Evolutionary conservation across 2,113 vertebrate genomes (phyloP).

Genomic region (Limanda limanda): DNA sequence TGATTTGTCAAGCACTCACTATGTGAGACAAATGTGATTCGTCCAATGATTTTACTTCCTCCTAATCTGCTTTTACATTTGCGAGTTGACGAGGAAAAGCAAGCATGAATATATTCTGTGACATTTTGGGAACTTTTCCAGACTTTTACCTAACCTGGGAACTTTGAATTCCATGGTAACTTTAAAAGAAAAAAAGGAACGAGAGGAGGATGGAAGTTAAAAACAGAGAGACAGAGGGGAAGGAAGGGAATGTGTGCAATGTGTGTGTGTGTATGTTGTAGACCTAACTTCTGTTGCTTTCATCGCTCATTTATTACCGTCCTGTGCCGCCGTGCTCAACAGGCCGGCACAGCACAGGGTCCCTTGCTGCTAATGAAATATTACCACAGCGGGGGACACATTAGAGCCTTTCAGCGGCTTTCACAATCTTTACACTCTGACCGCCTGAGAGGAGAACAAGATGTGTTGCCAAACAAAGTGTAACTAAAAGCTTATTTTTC

Average conservation of each 20-base stretch:
- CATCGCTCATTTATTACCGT: constrained; percentile 52
- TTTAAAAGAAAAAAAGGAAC: not conserved
- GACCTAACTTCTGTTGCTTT: constrained; percentile 44
- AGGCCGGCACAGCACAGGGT: constrained; percentile 17
- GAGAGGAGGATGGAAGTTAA: not conserved
- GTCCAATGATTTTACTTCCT: constrained; percentile 1
- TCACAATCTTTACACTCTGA: constrained; percentile 56
- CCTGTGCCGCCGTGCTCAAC: constrained; percentile 36
- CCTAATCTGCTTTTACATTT: constrained; percentile 7
- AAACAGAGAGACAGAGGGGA: not conserved
- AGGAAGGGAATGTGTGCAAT: not conserved
- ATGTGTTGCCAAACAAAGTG: constrained; percentile 72
- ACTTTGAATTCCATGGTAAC: not conserved
- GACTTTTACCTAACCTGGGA: not conserved
- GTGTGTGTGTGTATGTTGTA: not conserved
- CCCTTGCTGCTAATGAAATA: constrained; percentile 52
- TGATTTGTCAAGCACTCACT: not conserved
- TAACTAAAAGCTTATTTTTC: constrained; percentile 56
- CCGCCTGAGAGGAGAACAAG: constrained; percentile 49
- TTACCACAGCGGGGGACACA: constrained; percentile 45
- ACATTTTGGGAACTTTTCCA: not conserved
- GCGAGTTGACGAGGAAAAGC: not conserved
- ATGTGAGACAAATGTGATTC: not conserved
- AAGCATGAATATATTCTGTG: not conserved
- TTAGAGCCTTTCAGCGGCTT: constrained; percentile 51